Evolutionary conservation across 2,797 vertebrate species (phyloP), one percentile per base, ranked within the genome.

Genomic region (Poecilia picta): DNA sequence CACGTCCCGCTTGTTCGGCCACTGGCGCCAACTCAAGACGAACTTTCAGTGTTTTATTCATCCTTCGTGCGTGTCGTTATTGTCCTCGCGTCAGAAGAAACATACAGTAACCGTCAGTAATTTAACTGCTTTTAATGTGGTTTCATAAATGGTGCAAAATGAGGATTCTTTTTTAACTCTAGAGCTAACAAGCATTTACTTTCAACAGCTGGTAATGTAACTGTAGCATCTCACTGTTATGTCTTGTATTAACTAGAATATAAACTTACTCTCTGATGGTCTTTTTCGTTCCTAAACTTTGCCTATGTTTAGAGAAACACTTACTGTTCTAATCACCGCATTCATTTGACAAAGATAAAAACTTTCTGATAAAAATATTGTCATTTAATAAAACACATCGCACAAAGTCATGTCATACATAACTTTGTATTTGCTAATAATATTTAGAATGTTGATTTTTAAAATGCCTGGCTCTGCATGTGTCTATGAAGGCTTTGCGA

Each of bases 11-110:
- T 87, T 76, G 80, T 73, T 53, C 49, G 23, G 49, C 87, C 81
- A 39, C 68, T 53, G 82, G 82, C 75, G 77, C 84, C 75, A 73
- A 66, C 81, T 76, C 43, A 47, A 89, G 83, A 91, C 53, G 7
- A 45, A 83, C 81, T 85, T 66, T 62, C 74, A 78, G 85, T 82
- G 81, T 80, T 79, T 78, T 66, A 72, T 53, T 73, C 49, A 41
- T 75, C 62, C 46, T 7, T 88, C 81, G 79, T 59, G 82, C 76
- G 5, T 83, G 74, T 73, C 72, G 82, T 62, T 11, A 57, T 57
- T 25, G 72, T 64, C 77, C 75, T 81, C 59, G 43, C 2, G 0
- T 36, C 28, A 31, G 4, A n/a, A 71, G 12, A n/a, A 43, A 71
- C n/a, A 47, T 45, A 47, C 45, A 18, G 15, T 62, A 15, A 23